Evolutionary conservation across 2,888 invertebrate species (phyloP), one percentile per base, ranked within the genome.

Genomic region (Rotaria sp.): DNA sequence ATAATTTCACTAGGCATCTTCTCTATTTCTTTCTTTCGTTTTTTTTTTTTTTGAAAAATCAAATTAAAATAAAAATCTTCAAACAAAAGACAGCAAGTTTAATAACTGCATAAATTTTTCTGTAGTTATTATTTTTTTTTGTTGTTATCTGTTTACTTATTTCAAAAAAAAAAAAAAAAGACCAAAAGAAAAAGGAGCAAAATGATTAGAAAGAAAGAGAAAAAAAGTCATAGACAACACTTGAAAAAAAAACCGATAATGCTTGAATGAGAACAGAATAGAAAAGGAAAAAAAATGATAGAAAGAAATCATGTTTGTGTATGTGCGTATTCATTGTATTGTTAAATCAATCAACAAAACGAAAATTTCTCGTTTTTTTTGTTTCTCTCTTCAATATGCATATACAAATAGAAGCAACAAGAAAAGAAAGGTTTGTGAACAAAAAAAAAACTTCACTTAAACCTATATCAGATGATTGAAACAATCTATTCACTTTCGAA

Each of bases 1-100:
- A 98, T 97, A 94, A 97, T 96, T 94, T 97, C 97, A 92, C 96
- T 95, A 87, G 97, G 97, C 97, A 97, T 97, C 38, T 84, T 85
- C 48, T 48, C 2, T 15, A 1, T 48, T 7, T 57, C 8, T 67
- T 35, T 35, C 1, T 67, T 67, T 67, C 18, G 8, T 52, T 4
- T 67, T 18, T 67, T 38, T 21, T 18, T 67, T 38, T 67, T 8
- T 38, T 1, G 13, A 1, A 35, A 67, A 57, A 67, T n/a, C n/a
- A 67, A 67, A 5, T 30, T 4, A 30, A n/a, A 30, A 67, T 30
- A 67, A 11, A 35, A 67, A 67, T 67, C 67, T 67, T 67, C 67
- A 67, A 67, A 35, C 67, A 67, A 67, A 67, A 67, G 67, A 67
- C 67, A 67, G 35, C 21, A 67, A 35, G 67, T 67, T 3, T 35